phyloP scores from a whole-genome alignment of 1,140 invertebrate genomes.

The Pseudomyrmex sp. region DNA sequence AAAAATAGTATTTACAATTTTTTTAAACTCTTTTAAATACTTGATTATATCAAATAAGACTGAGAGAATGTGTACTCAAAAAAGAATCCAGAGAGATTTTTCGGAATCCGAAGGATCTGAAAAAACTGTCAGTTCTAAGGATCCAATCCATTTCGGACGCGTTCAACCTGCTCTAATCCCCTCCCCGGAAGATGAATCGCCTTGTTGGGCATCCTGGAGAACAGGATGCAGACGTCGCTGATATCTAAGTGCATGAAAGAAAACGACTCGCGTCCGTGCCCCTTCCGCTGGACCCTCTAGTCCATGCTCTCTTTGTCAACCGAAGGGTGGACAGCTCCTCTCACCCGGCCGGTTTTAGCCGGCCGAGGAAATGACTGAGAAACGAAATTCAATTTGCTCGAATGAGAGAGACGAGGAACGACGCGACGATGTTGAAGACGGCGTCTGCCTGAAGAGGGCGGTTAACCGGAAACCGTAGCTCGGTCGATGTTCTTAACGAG shows the following conservation, averaged over 20 bases:
- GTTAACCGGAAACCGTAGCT: constrained; percentile 57
- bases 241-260: constrained; percentile 59
- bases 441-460: constrained; percentile 35
- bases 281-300: not conserved
- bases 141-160: constrained; percentile 54
- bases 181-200: constrained; percentile 77
- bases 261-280: constrained; percentile 48
- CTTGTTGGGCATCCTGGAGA: constrained; percentile 67
- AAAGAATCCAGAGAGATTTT: constrained; percentile 22
- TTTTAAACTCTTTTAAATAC: too few relatives aligned
- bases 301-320: constrained; percentile 46
- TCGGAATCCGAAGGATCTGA: constrained; percentile 1
- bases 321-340: constrained; percentile 33
- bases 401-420: constrained; percentile 8
- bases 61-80: not conserved
- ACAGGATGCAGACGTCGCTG: constrained; percentile 64
- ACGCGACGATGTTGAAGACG: constrained; percentile 37
- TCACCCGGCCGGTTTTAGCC: constrained; percentile 37
- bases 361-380: constrained; percentile 43
- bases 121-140: constrained; percentile 12
- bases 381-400: constrained; percentile 53
- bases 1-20: not conserved
- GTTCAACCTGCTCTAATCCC: constrained; percentile 75
- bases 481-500: constrained; percentile 56
- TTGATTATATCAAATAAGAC: too few relatives aligned